Conservation (phyloP, 2,888 invertebrate species). For the Stramonita haemastoma region DNA sequence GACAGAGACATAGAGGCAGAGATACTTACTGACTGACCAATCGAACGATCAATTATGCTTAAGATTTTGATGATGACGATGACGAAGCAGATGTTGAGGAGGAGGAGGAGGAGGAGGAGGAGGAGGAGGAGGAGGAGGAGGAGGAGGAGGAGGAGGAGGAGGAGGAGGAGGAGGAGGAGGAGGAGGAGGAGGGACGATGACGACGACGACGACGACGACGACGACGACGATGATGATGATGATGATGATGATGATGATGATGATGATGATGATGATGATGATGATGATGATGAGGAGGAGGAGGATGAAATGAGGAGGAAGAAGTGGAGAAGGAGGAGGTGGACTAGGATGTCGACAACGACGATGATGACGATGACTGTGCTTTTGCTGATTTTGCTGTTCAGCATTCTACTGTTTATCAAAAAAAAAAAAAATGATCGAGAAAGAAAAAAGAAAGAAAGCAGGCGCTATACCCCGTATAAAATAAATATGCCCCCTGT, state of each 20-base stretch:
- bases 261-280: background rate
- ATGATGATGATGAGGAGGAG: background rate
- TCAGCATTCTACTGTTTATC: too few species aligned
- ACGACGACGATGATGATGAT: background rate
- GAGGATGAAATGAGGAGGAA: background rate
- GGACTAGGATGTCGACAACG: background rate
- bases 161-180: too few species aligned
- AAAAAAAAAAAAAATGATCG: too few species aligned
- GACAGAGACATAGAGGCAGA: too few species aligned
- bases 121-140: too few species aligned
- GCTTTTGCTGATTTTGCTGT: background rate
- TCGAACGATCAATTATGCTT: background rate
- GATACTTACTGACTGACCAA: background rate
- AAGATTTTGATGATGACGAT: background rate
- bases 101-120: too few species aligned
- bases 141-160: too few species aligned
- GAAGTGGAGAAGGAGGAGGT: background rate
- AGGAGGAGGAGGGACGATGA: background rate
- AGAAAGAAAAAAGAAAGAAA: too few species aligned
- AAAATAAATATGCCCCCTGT: too few species aligned
- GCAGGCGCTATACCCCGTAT: too few species aligned
- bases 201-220: background rate
- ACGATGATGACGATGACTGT: background rate
- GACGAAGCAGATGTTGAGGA: background rate
- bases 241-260: background rate